phyloP scores from a whole-genome alignment of 2,888 invertebrate species.

The Nipponacmea schrenckii region DNA sequence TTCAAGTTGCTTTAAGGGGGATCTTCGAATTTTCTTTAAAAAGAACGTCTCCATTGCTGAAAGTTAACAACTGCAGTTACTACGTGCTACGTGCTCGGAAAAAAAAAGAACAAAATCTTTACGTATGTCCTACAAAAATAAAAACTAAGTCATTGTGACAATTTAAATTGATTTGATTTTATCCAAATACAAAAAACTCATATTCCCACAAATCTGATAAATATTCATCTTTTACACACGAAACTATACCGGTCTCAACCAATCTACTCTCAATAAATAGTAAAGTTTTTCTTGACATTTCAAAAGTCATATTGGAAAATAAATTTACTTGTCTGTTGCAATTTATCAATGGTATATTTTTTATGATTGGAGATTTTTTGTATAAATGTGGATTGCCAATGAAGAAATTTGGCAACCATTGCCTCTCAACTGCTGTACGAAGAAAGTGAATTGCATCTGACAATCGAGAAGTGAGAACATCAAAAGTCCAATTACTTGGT shows the following conservation, averaged over 20 bases:
- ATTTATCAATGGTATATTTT: conserved; percentile 35
- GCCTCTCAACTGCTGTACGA: conserved; percentile 41
- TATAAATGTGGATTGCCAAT: conserved; percentile 50
- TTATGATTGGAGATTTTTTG: conserved; percentile 43
- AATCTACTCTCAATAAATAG: conserved; percentile 45
- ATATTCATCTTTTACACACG: conserved; percentile 45
- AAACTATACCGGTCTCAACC: conserved; percentile 39
- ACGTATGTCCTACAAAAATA: too few species aligned
- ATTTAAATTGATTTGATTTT: too few species aligned
- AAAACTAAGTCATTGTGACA: too few species aligned
- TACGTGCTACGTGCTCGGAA: too few species aligned
- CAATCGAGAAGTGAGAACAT: conserved; percentile 42
- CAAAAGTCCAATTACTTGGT: conserved; percentile 48
- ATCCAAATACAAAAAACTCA: conserved; percentile 54
- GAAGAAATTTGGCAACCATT: conserved; percentile 51
- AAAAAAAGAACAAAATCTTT: too few species aligned
- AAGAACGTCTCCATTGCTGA: too few species aligned
- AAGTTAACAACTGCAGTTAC: too few species aligned
- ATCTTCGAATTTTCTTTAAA: too few species aligned
- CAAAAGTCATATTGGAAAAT: conserved; percentile 36
- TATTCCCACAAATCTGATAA: conserved; percentile 58
- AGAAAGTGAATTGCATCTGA: conserved; percentile 53
- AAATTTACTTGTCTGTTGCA: conserved; percentile 49
- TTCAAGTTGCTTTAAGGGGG: too few species aligned
- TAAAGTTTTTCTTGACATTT: conserved; percentile 40